Evolutionary conservation across 2,888 invertebrate species (phyloP), one percentile per base, ranked within the genome.

Genomic region (Endotricha flammealis): DNA sequence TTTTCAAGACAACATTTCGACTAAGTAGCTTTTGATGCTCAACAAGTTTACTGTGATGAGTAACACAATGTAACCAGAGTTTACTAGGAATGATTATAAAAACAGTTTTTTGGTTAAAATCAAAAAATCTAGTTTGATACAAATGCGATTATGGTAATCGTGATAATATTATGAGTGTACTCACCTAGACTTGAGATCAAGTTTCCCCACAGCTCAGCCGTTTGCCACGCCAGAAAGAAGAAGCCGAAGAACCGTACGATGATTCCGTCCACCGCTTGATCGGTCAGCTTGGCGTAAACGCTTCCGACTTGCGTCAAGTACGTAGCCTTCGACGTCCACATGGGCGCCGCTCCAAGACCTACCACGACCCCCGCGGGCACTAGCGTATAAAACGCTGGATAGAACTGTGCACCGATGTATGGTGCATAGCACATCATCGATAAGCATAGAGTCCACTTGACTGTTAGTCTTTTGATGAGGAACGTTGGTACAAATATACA

Each of bases 291-390:
- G 9, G 98, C 95, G 82, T 85, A 85, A 6, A 85, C 85, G 45
- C 95, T 94, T 29, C 97, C 98, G 25, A 94, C 95, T 83, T 97
- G 95, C 8, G 98, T 98, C 44, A 99, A 89, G 72, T 99, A 99
- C 1, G 97, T 96, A 41, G 98, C 98, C 75, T 98, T 96, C n/a
- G 98, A 96, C 0, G 97, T 95, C 99, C 99, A 99, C 92, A 99
- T 94, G 30, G 98, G 98, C 0, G 98, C 98, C 1, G 97, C 98
- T 6, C 97, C 97, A 36, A 98, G 83, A 46, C 99, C 99, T 17
- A 97, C 91, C n/a, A 99, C 88, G 14, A 98, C 92, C 12, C 98
- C 97, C 22, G 97, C 95, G 0, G 96, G 96, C 36, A 96, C 95
- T 38, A 96, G 88, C n/a, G 97, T 97, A 70, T 93, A 96, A 87